A percentile compares a stretch with the other conserved stretches of the same genome.
phyloP scores from a whole-genome alignment of 2,113 vertebrate genomes.

The Plecotus auritus region DNA sequence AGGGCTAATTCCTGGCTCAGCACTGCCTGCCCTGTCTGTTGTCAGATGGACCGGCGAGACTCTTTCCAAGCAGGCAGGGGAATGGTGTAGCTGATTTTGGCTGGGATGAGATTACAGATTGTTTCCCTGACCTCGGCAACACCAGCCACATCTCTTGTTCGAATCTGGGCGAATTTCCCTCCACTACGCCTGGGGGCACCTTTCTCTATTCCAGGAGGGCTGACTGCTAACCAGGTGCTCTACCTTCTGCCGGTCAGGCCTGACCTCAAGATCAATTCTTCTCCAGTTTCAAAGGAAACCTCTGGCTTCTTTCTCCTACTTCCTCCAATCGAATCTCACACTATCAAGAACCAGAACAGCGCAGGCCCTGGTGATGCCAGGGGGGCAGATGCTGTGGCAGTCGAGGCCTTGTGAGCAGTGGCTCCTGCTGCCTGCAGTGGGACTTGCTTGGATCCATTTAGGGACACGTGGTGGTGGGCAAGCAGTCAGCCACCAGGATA shows the following conservation, averaged over 20 bases:
- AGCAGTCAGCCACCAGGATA: not conserved
- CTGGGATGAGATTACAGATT: not conserved
- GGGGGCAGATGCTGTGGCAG: not conserved
- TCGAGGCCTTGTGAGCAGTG: not conserved
- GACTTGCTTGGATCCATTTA: not conserved
- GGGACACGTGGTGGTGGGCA: not conserved
- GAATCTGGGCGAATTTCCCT: not conserved
- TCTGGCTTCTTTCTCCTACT: not conserved
- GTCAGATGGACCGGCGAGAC: slow-evolving; percentile 5
- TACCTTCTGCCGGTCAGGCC: not conserved
- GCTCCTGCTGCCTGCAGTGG: not conserved
- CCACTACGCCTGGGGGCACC: not conserved
- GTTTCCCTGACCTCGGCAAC: slow-evolving; percentile 49
- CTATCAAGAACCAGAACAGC: not conserved
- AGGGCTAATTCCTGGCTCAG: slow-evolving; percentile 19
- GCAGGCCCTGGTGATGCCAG: not conserved
- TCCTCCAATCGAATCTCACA: not conserved
- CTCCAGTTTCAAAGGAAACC: not conserved
- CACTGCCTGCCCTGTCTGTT: not conserved
- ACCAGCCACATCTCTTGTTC: not conserved
- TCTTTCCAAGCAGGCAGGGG: slow-evolving; percentile 38
- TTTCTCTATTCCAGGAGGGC: not conserved
- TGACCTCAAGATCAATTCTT: not conserved
- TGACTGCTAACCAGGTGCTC: not conserved
- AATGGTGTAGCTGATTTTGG: slow-evolving; percentile 52